Evolutionary conservation across 2,113 vertebrate species (phyloP), one percentile per base, ranked within the genome.

Genomic region (Epinephelus lanceolatus): DNA sequence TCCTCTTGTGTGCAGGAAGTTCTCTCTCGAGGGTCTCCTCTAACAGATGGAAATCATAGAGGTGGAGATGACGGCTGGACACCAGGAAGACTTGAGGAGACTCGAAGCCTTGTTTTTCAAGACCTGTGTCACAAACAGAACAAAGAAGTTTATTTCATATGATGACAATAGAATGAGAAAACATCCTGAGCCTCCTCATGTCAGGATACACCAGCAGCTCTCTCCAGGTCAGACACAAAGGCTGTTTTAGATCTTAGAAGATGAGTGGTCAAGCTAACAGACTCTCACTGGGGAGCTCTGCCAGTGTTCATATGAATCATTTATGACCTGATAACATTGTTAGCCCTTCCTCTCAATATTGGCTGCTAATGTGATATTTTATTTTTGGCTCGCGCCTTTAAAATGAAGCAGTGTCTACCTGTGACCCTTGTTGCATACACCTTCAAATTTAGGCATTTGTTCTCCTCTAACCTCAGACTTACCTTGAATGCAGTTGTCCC

Each of bases 81-180:
- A 78, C 14, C 65, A 86, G 81, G 81, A 89, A 89, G 57, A 84
- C 84, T 25, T 84, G 56, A 3, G 59, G 63, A 71, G 63, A 49
- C 18, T 57, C 0, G 0, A 66, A 0, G 11, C 45, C 79, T 33
- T n/a, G 14, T 0, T n/a, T 0, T 5, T 27, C 2, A 51, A 89
- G 81, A 67, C 78, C 84, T 84, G 69, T 23, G 15, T 40, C 4
- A 52, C 5, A 62, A 57, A 72, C 2, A 40, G 11, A 25, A 0
- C 1, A 33, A 0, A 61, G 15, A 19, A 9, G 59, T 19, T 18
- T 9, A 33, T 61, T 33, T 33, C 17, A 33, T 15, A 19, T 33
- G 30, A 33, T 61, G 30, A 33, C 5, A 59, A 59, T 15, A 11
- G 3, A 19, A 33, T 33, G 0, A 18, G 8, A 33, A 19, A 61